Evolutionary conservation across 2,113 vertebrate species (phyloP).

Genomic region (Heliornis fulica): DNA sequence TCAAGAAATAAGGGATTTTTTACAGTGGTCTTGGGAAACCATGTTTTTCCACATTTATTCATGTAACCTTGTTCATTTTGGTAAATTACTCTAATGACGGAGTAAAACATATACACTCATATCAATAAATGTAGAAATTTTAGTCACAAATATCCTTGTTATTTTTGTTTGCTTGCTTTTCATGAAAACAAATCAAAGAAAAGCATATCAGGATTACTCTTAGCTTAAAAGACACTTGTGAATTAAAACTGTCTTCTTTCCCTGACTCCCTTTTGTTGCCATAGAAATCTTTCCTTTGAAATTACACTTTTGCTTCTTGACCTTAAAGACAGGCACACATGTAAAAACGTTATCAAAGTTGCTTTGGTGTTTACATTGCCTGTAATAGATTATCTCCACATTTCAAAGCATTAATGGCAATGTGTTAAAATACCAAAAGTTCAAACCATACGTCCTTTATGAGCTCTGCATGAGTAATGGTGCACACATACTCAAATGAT

Average conservation of each 20-base stretch:
- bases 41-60: neutral
- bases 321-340: neutral
- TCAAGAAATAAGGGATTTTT: neutral
- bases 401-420: neutral
- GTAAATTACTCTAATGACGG: neutral
- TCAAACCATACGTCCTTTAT: neutral
- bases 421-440: neutral
- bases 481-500: neutral
- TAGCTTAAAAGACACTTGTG: neutral
- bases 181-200: neutral
- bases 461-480: neutral
- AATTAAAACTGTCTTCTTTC: neutral
- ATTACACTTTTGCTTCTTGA: neutral
- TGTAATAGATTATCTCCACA: neutral
- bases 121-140: neutral
- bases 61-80: neutral
- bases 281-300: conserved; percentile 34
- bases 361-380: neutral
- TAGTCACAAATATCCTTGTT: neutral
- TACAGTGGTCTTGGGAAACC: neutral
- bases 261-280: neutral
- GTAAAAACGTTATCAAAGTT: neutral
- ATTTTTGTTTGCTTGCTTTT: neutral
- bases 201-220: neutral
- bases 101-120: neutral